Evolutionary conservation across 2,113 vertebrate genomes (phyloP).

Genomic region (Tinamus guttatus): DNA sequence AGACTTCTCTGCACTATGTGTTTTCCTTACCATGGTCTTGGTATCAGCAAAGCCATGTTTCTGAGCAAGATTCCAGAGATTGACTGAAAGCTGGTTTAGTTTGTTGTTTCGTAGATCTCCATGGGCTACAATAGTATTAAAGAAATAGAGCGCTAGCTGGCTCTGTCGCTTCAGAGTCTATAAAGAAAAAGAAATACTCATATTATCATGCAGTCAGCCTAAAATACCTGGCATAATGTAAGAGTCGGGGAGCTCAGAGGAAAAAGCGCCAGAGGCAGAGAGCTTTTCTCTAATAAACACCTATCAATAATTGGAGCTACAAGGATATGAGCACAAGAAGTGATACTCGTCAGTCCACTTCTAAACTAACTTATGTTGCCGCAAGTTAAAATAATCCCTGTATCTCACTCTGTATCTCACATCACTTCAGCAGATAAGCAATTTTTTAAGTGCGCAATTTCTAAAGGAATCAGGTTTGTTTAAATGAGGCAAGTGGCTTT

Average conservation of each 20-base stretch:
- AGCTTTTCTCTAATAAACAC: not conserved
- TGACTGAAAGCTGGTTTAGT: slow-evolving; percentile 92
- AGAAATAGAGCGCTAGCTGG: slow-evolving; percentile 88
- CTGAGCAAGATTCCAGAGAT: slow-evolving; percentile 95
- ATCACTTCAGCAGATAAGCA: not conserved
- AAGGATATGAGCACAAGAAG: rapidly evolving
- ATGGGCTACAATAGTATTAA: slow-evolving; percentile 89
- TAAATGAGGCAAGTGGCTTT: not conserved
- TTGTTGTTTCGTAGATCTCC: slow-evolving; percentile 94
- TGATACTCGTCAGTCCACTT: not conserved
- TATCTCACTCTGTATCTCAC: not conserved
- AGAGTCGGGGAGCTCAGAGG: rapidly evolving
- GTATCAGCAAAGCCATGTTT: slow-evolving; percentile 92
- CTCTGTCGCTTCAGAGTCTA: slow-evolving; percentile 88
- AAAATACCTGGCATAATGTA: not conserved
- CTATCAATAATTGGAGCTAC: not conserved
- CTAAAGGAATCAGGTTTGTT: not conserved
- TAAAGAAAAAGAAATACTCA: not conserved
- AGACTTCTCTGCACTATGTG: not conserved
- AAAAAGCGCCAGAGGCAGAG: not conserved
- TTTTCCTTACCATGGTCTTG: slow-evolving; percentile 84
- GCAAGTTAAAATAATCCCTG: not conserved
- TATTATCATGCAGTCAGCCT: not conserved
- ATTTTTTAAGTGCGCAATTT: not conserved
- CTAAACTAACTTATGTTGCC: not conserved